Evolutionary conservation across 2,797 vertebrate genomes (phyloP).

Genomic region (Enteromius paludinosus): DNA sequence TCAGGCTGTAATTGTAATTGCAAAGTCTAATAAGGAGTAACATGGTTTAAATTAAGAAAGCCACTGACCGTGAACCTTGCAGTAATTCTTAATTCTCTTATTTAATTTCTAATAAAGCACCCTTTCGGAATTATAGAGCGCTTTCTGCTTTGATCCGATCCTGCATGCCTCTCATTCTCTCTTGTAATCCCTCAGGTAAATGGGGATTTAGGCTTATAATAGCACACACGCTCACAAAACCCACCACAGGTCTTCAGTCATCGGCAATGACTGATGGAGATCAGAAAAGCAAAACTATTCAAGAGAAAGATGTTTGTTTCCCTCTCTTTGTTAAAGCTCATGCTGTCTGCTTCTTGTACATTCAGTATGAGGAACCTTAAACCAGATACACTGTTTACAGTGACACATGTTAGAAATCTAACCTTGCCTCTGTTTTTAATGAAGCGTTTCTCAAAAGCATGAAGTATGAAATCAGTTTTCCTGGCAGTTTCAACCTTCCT

Average conservation of each 20-base stretch:
- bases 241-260: constrained; percentile 10
- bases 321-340: neutral
- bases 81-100: constrained; percentile 66
- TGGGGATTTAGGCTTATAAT: constrained; percentile 40
- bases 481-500: constrained; percentile 4
- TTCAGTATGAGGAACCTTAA: neutral
- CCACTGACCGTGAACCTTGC: constrained; percentile 62
- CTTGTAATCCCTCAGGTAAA: constrained; percentile 45
- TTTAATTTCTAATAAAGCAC: constrained; percentile 60
- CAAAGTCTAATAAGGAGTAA: constrained; percentile 63
- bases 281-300: constrained; percentile 16
- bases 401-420: constrained; percentile 4
- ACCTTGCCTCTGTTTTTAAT: constrained; percentile 11
- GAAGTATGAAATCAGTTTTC: constrained; percentile 14
- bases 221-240: constrained; percentile 31
- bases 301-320: neutral
- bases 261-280: constrained; percentile 2
- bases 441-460: constrained; percentile 15
- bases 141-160: constrained; percentile 48
- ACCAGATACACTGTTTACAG: neutral
- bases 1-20: constrained; percentile 60
- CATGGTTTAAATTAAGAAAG: constrained; percentile 68
- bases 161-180: constrained; percentile 33
- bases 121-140: constrained; percentile 43
- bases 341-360: neutral